Percentiles rank a stretch among this genome's conserved stretches.
Evolutionary conservation across 2,797 vertebrate genomes (phyloP).

Genomic region (Enteromius radiatus): DNA sequence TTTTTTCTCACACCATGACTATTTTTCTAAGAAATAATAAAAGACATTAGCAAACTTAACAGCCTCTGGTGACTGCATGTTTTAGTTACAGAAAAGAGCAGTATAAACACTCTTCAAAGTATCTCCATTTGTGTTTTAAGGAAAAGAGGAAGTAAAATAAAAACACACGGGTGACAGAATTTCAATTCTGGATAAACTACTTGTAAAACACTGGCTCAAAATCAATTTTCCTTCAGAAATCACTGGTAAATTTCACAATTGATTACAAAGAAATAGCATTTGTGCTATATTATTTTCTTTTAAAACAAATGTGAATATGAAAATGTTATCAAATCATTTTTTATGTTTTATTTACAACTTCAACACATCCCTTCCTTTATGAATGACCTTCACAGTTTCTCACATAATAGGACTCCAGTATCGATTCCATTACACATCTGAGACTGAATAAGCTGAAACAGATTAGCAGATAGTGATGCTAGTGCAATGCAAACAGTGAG

Average conservation of each 20-base stretch:
- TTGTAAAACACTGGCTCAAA: neutral
- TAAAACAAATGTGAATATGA: neutral
- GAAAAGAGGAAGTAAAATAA: neutral
- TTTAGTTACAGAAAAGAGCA: neutral
- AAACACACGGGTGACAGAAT: neutral
- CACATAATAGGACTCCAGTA: neutral
- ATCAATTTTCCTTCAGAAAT: neutral
- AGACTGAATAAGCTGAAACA: neutral
- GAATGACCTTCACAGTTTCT: conserved; percentile 24
- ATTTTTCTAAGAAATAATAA: neutral
- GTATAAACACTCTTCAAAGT: neutral
- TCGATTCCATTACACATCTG: neutral
- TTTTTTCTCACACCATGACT: neutral
- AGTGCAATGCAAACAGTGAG: conserved; percentile 65
- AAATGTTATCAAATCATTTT: neutral
- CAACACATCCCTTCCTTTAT: neutral
- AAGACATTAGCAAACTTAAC: neutral
- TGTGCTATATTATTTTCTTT: neutral
- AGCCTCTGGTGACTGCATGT: neutral
- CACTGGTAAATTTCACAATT: neutral
- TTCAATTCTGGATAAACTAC: neutral
- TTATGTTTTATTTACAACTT: neutral
- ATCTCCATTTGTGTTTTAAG: neutral
- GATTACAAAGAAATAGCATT: neutral
- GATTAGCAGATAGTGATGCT: conserved; percentile 21